phyloP scores from a whole-genome alignment of 2,113 vertebrate genomes.

The Indri indri region DNA sequence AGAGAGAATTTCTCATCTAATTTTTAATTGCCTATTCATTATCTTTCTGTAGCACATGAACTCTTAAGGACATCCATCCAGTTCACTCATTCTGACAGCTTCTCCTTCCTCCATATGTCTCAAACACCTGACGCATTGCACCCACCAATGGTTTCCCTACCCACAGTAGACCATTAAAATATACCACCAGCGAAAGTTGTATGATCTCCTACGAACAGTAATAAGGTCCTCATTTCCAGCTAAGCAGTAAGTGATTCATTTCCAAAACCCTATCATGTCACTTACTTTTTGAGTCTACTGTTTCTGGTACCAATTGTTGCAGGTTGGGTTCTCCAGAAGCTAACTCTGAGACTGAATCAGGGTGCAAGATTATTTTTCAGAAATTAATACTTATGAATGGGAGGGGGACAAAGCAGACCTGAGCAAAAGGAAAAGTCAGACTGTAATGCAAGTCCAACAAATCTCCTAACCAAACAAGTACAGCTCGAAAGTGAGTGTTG shows the following conservation, averaged over 20 bases:
- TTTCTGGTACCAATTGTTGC: background rate
- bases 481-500: background rate
- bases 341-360: background rate
- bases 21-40: background rate
- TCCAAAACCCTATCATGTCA: background rate
- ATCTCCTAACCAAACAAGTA: background rate
- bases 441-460: background rate
- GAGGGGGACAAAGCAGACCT: background rate
- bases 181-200: background rate
- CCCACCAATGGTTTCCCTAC: background rate
- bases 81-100: background rate
- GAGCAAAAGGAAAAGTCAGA: background rate
- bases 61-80: background rate
- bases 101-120: background rate
- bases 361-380: background rate
- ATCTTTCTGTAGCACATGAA: background rate
- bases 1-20: background rate
- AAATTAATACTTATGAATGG: background rate
- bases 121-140: background rate
- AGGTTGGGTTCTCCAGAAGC: background rate
- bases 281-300: background rate
- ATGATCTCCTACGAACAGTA: background rate
- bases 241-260: too few species aligned
- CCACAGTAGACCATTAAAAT: too few species aligned
- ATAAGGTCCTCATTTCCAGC: background rate